These are phyloP conservation scores for Tapirus indicus DNA, from an alignment of 2,797 vertebrate genomes.

Conservation along the genomic window DNA sequence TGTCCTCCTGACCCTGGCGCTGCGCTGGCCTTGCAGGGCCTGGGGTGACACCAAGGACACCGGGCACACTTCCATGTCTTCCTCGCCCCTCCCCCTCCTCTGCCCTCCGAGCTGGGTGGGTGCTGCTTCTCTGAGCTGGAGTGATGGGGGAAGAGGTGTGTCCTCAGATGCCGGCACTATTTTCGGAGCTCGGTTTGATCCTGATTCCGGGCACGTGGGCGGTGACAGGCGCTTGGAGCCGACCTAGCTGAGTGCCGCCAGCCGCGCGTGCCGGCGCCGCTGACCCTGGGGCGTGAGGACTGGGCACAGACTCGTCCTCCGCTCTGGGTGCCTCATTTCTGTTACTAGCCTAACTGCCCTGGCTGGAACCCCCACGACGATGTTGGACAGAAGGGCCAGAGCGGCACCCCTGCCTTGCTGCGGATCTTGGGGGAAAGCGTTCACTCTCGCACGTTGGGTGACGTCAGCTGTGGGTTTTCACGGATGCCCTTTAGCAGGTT, in stretches of 20 bases:
- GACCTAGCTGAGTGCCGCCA: background rate
- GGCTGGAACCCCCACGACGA: background rate
- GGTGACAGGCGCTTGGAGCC: conserved; percentile 8
- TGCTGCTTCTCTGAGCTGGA: background rate
- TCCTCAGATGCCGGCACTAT: conserved; percentile 60
- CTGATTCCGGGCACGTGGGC: background rate
- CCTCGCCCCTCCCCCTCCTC: background rate
- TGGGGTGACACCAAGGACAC: background rate
- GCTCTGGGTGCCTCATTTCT: background rate
- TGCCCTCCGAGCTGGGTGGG: background rate
- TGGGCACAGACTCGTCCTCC: background rate
- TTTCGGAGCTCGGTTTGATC: conserved; percentile 60
- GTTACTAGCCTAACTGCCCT: background rate
- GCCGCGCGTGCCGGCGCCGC: background rate
- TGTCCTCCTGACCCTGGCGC: background rate
- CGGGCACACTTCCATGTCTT: background rate
- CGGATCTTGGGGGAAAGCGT: background rate
- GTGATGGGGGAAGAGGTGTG: conserved; percentile 36
- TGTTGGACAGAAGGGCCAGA: background rate
- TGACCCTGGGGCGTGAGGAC: background rate
- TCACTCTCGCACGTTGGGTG: background rate
- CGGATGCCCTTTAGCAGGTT: background rate
- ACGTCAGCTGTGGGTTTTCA: background rate
- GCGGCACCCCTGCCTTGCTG: background rate
- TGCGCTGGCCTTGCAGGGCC: background rate